Evolutionary conservation across 2,113 vertebrate species (phyloP).

Genomic region (Dinomys branickii): DNA sequence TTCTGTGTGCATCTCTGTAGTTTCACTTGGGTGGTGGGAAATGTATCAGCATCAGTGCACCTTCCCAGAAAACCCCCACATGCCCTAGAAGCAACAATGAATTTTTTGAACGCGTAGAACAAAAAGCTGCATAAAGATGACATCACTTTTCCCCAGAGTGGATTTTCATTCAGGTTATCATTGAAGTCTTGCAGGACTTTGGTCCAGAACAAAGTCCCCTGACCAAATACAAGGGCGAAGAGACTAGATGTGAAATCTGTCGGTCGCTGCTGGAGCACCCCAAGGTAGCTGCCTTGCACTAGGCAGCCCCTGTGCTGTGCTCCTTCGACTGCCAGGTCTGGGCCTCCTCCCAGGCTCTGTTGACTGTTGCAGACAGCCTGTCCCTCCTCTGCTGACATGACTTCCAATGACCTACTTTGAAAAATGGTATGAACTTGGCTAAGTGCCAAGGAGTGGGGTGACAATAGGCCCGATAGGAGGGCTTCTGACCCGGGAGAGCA

Average conservation of each 20-base stretch:
- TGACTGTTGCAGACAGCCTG: slow-evolving; percentile 75
- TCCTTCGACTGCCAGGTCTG: slow-evolving; percentile 58
- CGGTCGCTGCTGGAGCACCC: slow-evolving; percentile 70
- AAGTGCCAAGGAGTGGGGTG: slow-evolving; percentile 78
- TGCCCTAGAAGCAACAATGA: slow-evolving; percentile 74
- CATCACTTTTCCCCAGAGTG: slow-evolving; percentile 74
- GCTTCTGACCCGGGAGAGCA: slow-evolving; percentile 68
- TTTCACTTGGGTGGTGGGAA: not conserved
- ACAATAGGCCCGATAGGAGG: slow-evolving; percentile 78
- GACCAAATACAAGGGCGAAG: not conserved
- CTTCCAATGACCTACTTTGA: slow-evolving; percentile 89
- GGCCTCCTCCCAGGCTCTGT: slow-evolving; percentile 73
- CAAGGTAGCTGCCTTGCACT: not conserved
- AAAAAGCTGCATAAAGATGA: slow-evolving; percentile 78
- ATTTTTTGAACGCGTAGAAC: slow-evolving; percentile 63
- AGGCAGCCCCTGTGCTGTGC: not conserved
- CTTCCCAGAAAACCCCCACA: slow-evolving; percentile 38
- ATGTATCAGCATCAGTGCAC: not conserved
- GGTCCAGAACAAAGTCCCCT: slow-evolving; percentile 74
- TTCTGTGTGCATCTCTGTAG: not conserved
- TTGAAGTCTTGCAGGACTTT: slow-evolving; percentile 77
- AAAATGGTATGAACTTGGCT: slow-evolving; percentile 86
- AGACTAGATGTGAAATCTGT: not conserved
- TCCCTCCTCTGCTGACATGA: slow-evolving; percentile 82
- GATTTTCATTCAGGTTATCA: slow-evolving; percentile 85